Percentiles rank a stretch among this genome's conserved stretches.
Evolutionary conservation across 2,113 vertebrate species (phyloP).

Genomic region (Prunella himalayana): DNA sequence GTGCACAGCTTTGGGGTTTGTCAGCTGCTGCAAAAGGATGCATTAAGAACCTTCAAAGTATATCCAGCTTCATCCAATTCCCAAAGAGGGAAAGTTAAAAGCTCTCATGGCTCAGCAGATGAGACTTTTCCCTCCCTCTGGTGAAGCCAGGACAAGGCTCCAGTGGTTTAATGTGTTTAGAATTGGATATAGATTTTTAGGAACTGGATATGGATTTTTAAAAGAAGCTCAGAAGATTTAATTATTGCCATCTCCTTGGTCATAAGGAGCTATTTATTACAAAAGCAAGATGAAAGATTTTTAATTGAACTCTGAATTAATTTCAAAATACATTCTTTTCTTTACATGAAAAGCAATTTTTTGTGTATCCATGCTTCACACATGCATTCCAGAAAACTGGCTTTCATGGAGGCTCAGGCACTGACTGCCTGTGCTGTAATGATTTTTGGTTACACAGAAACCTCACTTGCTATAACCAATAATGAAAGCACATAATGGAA

Average conservation of each 20-base stretch:
- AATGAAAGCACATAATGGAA: not conserved
- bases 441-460: constrained; percentile 4
- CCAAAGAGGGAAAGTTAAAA: not conserved
- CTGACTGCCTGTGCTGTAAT: not conserved
- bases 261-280: not conserved
- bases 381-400: not conserved
- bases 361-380: not conserved
- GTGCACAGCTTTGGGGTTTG: not conserved
- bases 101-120: not conserved
- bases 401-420: not conserved
- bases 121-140: not conserved
- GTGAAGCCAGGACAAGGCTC: not conserved
- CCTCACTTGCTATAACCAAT: not conserved
- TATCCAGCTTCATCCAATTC: not conserved
- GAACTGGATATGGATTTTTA: constrained; percentile 32
- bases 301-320: constrained; percentile 22
- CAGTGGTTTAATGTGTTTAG: not conserved
- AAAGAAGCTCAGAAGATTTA: not conserved
- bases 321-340: not conserved
- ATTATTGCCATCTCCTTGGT: not conserved
- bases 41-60: not conserved
- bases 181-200: constrained; percentile 53
- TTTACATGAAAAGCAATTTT: not conserved
- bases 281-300: not conserved
- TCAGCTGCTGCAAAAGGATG: not conserved